Evolutionary conservation across 2,888 invertebrate species (phyloP).

Genomic region (Netelia virgata): DNA sequence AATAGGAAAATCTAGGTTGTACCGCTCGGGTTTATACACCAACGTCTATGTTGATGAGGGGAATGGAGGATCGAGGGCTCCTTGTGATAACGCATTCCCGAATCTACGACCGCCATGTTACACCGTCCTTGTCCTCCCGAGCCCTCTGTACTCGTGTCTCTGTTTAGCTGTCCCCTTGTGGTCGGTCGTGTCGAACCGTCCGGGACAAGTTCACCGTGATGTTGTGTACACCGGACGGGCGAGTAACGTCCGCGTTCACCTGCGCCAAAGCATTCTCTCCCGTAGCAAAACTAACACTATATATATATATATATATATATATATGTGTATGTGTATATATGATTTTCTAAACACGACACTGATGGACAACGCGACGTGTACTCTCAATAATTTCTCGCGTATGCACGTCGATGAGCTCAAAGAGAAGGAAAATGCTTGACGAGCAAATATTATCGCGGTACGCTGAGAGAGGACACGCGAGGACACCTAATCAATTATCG

Average conservation of each 20-base stretch:
- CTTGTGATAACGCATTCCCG: constrained; percentile 56
- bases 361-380: constrained; percentile 23
- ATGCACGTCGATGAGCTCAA: not conserved
- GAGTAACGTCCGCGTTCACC: constrained; percentile 30
- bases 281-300: constrained; percentile 4
- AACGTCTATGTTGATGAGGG: not conserved
- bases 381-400: not conserved
- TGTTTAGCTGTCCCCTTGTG: constrained; percentile 62
- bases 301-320: not conserved
- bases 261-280: constrained; percentile 39
- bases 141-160: constrained; percentile 61
- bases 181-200: constrained; percentile 62
- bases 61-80: not conserved
- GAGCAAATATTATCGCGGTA: not conserved
- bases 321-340: not conserved
- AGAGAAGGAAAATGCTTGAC: not conserved
- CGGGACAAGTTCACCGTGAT: constrained; percentile 63
- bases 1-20: too few relatives aligned
- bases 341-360: constrained; percentile 27
- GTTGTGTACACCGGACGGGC: constrained; percentile 47
- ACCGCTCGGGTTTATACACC: too few relatives aligned
- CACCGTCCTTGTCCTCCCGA: constrained; percentile 24
- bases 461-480: not conserved
- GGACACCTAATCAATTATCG: not conserved
- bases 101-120: constrained; percentile 50